Evolutionary conservation across 2,797 vertebrate genomes (phyloP), one percentile per base, ranked within the genome.

Genomic region (Triplophysa yarkandensis): DNA sequence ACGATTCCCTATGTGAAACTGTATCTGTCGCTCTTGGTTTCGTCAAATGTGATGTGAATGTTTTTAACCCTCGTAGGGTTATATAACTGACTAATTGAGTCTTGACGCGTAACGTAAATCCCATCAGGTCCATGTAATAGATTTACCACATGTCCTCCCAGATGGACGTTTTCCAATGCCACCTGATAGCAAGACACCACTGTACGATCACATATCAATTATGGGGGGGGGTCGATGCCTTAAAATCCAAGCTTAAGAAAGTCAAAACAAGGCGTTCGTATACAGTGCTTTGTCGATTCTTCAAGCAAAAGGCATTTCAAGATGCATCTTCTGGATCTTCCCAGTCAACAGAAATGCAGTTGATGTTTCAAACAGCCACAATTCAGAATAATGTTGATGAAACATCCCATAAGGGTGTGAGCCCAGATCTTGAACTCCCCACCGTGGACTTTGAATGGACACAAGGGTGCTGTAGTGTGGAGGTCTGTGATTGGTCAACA

Each of bases 401-500:
- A 39, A 39, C 9, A 13, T 9, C 11, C 11, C 36, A 9, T 11
- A 25, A 7, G 5, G n/a, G 5, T 52, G 48, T 55, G 52, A 28
- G 52, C 52, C 25, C 52, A 23, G 2, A 5, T 28, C 13, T 55
- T n/a, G n/a, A n/a, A n/a, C 25, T 14, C 14, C 52, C 36, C 28
- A 8, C 28, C 36, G 3, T 34, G 41, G 61, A 68, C 55, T 68
- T 39, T 46, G 44, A 77, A 57, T 60, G 58, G 60, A 66, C 61
- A 61, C 72, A 69, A 67, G 73, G 66, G 10, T 70, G 69, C 89
- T 89, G 54, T 88, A 87, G 85, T 68, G 85, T 87, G 83, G 82
- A 43, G 39, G 73, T 32, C 67, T 76, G 86, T 85, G 87, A 94
- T 94, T 94, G 92, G 93, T 87, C 90, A 90, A 91, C 92, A 94